A percentile compares a stretch with the other conserved stretches of the same genome.
phyloP scores from a whole-genome alignment of 2,797 vertebrate genomes.

The Hyperoplus lanceolatus region DNA sequence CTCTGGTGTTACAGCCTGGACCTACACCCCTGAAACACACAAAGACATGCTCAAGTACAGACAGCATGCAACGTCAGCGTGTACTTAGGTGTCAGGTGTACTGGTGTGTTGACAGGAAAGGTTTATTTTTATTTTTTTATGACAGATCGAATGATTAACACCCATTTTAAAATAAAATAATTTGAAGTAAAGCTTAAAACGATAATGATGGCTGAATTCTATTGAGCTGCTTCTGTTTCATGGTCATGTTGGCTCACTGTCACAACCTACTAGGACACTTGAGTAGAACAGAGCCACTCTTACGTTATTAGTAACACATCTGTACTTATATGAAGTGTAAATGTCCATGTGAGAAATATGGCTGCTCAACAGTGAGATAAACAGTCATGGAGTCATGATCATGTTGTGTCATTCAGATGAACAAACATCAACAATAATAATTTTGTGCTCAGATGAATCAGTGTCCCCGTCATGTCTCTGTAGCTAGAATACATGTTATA shows the following conservation, averaged over 20 bases:
- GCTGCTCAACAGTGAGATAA: neutral
- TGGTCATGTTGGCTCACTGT: neutral
- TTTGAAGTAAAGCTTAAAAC: too few relatives aligned
- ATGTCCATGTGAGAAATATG: neutral
- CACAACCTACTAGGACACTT: neutral
- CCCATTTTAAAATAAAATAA: neutral
- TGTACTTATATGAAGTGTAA: too few relatives aligned
- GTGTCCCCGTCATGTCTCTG: neutral
- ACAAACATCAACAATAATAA: neutral
- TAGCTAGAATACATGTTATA: neutral
- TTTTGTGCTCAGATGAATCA: neutral
- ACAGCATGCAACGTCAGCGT: neutral
- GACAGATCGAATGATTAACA: neutral
- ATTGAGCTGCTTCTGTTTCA: neutral
- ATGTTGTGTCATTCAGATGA: neutral
- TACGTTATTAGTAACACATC: neutral
- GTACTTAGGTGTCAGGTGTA: too few relatives aligned
- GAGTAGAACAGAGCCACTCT: too few relatives aligned
- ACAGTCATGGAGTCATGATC: neutral
- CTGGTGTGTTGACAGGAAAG: neutral
- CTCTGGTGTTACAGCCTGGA: constrained; percentile 97
- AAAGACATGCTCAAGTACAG: constrained; percentile 7
- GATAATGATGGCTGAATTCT: neutral
- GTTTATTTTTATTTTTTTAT: neutral
- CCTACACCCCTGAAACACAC: constrained; percentile 91